Evolutionary conservation across 92 coral and sea anemone species (phyloP).

Genomic region (Parazoanthus darwini): DNA sequence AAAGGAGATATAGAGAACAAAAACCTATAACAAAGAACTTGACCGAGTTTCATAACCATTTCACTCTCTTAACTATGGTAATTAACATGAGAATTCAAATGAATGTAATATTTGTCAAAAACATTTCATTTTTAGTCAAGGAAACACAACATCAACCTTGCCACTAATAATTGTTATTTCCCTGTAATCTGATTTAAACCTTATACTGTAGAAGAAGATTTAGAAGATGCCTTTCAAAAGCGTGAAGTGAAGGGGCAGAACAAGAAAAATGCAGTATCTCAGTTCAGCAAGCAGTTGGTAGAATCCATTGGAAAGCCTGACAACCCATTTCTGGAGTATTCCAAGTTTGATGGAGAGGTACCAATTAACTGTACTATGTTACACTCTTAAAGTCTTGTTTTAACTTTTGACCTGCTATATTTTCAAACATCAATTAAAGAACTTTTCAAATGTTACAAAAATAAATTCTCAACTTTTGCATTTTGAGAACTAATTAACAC

Average conservation of each 20-base stretch:
- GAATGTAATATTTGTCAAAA: too few relatives aligned
- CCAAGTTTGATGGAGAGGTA: conserved; percentile 99
- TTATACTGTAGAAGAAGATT: conserved; percentile 59
- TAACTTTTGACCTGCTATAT: not conserved
- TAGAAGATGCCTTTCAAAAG: conserved; percentile 71
- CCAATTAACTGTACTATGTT: too few relatives aligned
- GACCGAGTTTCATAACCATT: too few relatives aligned
- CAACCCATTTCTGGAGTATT: conserved; percentile 87
- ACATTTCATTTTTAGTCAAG: too few relatives aligned
- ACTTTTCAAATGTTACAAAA: not conserved
- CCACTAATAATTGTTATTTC: not conserved
- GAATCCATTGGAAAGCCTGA: conserved; percentile 78
- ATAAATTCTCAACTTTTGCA: not conserved
- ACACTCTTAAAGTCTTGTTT: not conserved
- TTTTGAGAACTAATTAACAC: too few relatives aligned
- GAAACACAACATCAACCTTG: too few relatives aligned
- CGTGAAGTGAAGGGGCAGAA: conserved; percentile 67
- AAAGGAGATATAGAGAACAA: too few relatives aligned
- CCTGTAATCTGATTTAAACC: not conserved
- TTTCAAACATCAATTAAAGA: not conserved
- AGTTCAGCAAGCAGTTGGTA: conserved; percentile 71
- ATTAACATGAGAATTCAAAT: too few relatives aligned
- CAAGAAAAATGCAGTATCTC: conserved; percentile 61
- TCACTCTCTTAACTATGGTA: too few relatives aligned
- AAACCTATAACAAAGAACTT: too few relatives aligned